Evolutionary conservation across 2,888 invertebrate genomes (phyloP).

Genomic region (Prosapia bicincta): DNA sequence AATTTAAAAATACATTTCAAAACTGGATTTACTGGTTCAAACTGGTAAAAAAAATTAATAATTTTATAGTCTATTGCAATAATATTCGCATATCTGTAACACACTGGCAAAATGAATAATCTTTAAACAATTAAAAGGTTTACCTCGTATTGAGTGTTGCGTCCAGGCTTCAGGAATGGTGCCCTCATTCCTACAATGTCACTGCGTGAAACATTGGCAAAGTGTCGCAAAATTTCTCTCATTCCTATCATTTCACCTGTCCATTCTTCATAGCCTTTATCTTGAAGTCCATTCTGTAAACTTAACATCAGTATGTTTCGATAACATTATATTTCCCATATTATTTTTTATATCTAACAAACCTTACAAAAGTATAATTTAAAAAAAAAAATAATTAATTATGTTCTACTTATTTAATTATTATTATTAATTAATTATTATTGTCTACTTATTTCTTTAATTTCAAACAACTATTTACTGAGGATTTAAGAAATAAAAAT

Average conservation of each 20-base stretch:
- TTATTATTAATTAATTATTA: too few relatives aligned
- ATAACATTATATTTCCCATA: too few relatives aligned
- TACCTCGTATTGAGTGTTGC: slow-evolving; percentile 89
- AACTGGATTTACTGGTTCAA: background rate
- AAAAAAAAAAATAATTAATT: too few relatives aligned
- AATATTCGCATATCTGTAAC: too few relatives aligned
- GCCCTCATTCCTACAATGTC: slow-evolving; percentile 86
- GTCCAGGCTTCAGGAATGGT: slow-evolving; percentile 87
- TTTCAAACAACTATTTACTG: too few relatives aligned
- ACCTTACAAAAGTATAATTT: too few relatives aligned
- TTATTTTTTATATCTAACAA: too few relatives aligned
- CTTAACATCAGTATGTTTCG: too few relatives aligned
- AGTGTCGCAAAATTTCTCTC: slow-evolving; percentile 79
- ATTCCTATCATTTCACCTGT: slow-evolving; percentile 92
- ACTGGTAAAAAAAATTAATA: background rate
- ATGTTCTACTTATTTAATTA: too few relatives aligned
- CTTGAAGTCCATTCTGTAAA: slow-evolving; percentile 78
- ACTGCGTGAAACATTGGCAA: slow-evolving; percentile 74
- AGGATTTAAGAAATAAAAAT: too few relatives aligned
- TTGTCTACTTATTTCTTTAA: too few relatives aligned
- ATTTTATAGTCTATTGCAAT: background rate
- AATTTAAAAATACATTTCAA: background rate
- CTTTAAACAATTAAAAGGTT: slow-evolving; percentile 10
- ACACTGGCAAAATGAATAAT: too few relatives aligned
- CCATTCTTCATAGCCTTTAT: slow-evolving; percentile 90